Conservation (phyloP, 2,113 vertebrate species). For the Grantiella picta region DNA sequence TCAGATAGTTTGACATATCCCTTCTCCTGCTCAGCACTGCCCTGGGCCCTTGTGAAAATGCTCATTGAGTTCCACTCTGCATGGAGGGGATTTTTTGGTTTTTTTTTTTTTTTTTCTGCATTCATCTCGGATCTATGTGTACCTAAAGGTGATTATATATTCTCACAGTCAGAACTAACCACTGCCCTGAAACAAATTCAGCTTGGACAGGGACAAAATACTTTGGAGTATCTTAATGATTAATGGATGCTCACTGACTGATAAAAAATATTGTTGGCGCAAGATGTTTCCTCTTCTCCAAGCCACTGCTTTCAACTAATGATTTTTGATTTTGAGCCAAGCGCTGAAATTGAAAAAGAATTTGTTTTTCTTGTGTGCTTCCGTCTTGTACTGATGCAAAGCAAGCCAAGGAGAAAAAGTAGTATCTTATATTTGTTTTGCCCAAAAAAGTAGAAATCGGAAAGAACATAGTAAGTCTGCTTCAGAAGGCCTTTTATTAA, state of each 20-base stretch:
- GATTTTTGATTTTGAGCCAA: constrained; percentile 37
- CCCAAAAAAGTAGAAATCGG: constrained; percentile 9
- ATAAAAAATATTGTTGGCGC: constrained; percentile 32
- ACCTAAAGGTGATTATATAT: background rate
- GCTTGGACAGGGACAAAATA: background rate
- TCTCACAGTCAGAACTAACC: background rate
- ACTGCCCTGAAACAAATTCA: background rate
- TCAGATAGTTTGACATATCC: background rate
- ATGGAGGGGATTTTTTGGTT: background rate
- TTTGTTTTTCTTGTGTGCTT: constrained; percentile 32
- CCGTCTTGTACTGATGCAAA: background rate
- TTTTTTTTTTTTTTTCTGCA: background rate
- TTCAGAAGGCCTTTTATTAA: background rate
- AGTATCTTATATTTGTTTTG: background rate
- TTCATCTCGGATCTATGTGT: background rate
- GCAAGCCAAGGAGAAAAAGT: background rate
- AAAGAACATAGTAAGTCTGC: background rate
- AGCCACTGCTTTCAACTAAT: constrained; percentile 35
- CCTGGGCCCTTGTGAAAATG: background rate
- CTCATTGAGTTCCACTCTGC: background rate
- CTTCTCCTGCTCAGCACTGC: background rate
- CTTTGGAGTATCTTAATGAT: background rate
- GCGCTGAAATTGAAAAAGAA: constrained; percentile 11
- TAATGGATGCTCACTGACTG: background rate
- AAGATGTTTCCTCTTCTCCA: constrained; percentile 24